These are phyloP conservation scores for Rhinoderma darwinii DNA, from an alignment of 2,113 vertebrate genomes.

Conservation along the genomic window DNA sequence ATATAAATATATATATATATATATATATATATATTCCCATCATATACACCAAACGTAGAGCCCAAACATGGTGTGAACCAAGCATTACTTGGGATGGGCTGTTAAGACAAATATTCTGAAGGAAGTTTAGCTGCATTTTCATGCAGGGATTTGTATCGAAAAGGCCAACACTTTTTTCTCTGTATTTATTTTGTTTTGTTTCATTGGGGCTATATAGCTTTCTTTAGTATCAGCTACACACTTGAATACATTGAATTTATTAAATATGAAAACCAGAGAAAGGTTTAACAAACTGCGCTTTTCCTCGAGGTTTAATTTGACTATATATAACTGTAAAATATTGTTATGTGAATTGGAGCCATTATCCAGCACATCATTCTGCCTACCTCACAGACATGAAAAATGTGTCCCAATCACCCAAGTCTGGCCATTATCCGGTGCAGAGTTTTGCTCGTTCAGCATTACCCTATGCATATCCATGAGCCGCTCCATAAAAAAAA, in stretches of 20 bases:
- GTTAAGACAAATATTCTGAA: too few relatives aligned
- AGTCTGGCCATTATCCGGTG: background rate
- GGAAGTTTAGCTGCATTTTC: too few relatives aligned
- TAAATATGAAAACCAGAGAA: background rate
- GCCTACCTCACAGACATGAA: background rate
- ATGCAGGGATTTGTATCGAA: too few relatives aligned
- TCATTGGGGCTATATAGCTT: too few relatives aligned
- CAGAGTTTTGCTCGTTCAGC: background rate
- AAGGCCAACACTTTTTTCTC: too few relatives aligned
- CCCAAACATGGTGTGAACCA: too few relatives aligned
- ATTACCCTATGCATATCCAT: conserved; percentile 13
- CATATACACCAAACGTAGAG: too few relatives aligned
- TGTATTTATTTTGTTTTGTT: too few relatives aligned
- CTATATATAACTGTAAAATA: conserved; percentile 1
- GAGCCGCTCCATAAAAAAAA: background rate
- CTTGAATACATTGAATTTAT: background rate
- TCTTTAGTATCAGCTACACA: background rate
- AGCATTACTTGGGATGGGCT: too few relatives aligned
- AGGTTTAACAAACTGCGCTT: background rate
- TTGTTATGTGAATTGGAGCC: background rate
- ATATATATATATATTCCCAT: too few relatives aligned
- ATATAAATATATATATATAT: too few relatives aligned
- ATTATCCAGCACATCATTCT: background rate
- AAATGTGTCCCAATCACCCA: conserved; percentile 3
- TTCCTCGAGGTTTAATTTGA: conserved; percentile 6